Conservation (phyloP, 2,113 vertebrate species). For the Sceloporus tristichus region DNA sequence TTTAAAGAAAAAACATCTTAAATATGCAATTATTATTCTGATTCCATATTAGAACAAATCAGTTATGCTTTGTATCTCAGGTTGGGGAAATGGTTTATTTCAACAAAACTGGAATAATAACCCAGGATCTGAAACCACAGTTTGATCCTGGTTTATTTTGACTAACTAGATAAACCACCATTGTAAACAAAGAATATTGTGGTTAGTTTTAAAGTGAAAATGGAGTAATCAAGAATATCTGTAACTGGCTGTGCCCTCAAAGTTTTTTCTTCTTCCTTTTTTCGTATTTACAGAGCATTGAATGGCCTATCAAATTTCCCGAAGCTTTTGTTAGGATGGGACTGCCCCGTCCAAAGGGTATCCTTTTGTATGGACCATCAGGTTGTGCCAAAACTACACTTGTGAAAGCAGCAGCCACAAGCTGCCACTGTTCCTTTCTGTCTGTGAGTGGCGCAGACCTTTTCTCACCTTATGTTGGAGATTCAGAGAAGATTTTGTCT, state of each 20-base stretch:
- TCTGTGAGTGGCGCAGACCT: slow-evolving; percentile 92
- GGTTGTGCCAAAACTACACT: slow-evolving; percentile 95
- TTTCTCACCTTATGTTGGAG: slow-evolving; percentile 92
- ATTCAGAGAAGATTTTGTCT: slow-evolving; percentile 92
- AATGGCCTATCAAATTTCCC: slow-evolving; percentile 94
- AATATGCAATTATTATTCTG: neutral
- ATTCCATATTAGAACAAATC: neutral
- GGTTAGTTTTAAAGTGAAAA: neutral
- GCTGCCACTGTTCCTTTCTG: slow-evolving; percentile 88
- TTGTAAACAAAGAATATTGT: neutral
- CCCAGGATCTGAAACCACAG: neutral
- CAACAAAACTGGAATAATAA: neutral
- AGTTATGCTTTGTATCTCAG: neutral
- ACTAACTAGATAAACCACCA: neutral
- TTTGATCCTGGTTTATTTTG: neutral
- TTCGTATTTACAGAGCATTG: slow-evolving; percentile 83
- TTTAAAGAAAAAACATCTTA: neutral
- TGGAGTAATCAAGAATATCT: neutral
- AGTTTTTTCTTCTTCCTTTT: neutral
- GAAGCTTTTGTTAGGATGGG: slow-evolving; percentile 90
- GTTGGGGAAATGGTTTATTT: neutral
- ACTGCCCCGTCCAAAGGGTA: slow-evolving; percentile 85
- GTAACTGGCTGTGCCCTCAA: neutral
- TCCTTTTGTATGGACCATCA: slow-evolving; percentile 92
- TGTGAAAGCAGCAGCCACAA: slow-evolving; percentile 86